Percentiles rank a stretch among this genome's conserved stretches.
Conservation (phyloP, 2,888 invertebrate genomes). For the Mechanitis mazaeus region DNA sequence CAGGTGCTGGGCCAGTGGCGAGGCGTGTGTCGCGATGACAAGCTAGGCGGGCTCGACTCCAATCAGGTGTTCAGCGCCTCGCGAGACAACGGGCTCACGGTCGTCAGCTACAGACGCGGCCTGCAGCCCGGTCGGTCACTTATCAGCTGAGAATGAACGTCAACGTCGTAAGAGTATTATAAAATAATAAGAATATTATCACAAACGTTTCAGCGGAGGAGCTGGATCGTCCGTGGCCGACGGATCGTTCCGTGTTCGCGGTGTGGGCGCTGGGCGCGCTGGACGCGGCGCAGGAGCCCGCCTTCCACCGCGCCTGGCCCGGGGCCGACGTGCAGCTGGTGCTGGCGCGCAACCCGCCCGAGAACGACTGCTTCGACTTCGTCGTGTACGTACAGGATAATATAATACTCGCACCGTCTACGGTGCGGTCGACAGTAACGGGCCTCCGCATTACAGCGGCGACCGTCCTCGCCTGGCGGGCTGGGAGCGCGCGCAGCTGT, state of each 20-base stretch:
- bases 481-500: constrained; percentile 81
- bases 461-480: constrained; percentile 38
- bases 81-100: constrained; percentile 85
- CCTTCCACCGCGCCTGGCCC: constrained; percentile 88
- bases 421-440: background rate
- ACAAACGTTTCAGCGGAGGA: constrained; percentile 77
- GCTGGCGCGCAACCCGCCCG: constrained; percentile 80
- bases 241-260: constrained; percentile 80
- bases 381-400: constrained; percentile 57
- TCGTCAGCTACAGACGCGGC: constrained; percentile 85
- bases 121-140: constrained; percentile 80
- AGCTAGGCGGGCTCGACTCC: constrained; percentile 88
- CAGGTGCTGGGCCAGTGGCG: constrained; percentile 90
- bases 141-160: too few relatives aligned
- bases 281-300: constrained; percentile 86
- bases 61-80: constrained; percentile 86
- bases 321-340: constrained; percentile 81
- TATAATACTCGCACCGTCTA: too few relatives aligned
- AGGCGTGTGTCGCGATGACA: constrained; percentile 90
- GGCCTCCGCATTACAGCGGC: constrained; percentile 15
- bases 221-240: constrained; percentile 84
- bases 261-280: constrained; percentile 92
- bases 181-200: background rate
- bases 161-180: too few relatives aligned
- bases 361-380: constrained; percentile 85